A percentile compares a stretch with the other conserved stretches of the same genome.
Evolutionary conservation across 2,113 vertebrate genomes (phyloP).

Genomic region (Nycticorax nycticorax): DNA sequence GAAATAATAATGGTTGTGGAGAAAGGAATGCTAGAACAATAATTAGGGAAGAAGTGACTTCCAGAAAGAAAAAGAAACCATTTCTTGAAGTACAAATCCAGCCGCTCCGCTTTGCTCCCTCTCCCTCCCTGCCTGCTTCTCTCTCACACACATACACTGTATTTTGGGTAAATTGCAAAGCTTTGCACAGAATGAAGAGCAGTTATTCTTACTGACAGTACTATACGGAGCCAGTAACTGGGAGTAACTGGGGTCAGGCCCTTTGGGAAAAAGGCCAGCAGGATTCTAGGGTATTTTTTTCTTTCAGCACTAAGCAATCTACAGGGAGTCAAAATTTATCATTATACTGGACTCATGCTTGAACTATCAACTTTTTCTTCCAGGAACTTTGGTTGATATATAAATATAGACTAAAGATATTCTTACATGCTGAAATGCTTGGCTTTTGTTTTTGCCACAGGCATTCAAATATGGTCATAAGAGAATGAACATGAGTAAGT

Average conservation of each 20-base stretch:
- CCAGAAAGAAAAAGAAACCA: not conserved
- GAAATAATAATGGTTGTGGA: not conserved
- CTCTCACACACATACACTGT: not conserved
- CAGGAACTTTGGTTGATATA: conserved; percentile 3
- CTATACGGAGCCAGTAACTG: conserved; percentile 25
- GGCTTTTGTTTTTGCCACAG: conserved; percentile 11
- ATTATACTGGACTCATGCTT: not conserved
- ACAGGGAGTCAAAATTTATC: conserved; percentile 39
- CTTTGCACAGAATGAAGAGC: not conserved
- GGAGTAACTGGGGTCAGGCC: conserved; percentile 22
- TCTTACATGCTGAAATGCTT: conserved; percentile 3
- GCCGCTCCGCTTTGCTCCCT: fast-evolving
- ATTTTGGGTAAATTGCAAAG: not conserved
- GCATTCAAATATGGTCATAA: not conserved
- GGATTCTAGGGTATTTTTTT: conserved; percentile 31
- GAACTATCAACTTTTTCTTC: conserved; percentile 6
- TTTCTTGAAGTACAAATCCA: not conserved
- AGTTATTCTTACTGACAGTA: conserved; percentile 49
- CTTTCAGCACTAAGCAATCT: conserved; percentile 24
- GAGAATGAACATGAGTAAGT: not conserved
- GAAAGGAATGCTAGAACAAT: not conserved
- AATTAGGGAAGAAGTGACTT: not conserved
- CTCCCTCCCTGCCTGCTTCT: conserved; percentile 3
- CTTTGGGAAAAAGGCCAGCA: not conserved
- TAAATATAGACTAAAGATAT: not conserved